Base-by-base conservation (phyloP, 2,113 vertebrate genomes). In the Spea multiplicata region DNA sequence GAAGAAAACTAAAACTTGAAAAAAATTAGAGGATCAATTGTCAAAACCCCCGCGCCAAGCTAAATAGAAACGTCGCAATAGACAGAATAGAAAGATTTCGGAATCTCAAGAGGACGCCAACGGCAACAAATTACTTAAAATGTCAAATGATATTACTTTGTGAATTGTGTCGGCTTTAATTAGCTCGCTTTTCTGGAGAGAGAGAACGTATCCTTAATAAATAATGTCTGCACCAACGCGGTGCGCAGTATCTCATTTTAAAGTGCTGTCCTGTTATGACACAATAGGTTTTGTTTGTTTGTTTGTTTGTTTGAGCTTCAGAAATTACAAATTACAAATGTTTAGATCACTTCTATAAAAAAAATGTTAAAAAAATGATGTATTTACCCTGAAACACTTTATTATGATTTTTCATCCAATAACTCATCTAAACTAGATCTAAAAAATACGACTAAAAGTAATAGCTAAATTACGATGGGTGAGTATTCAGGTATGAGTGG, bases 71-170 rank as follows among this genome's bases (percentile, higher is more conserved):
- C 67, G 66, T 48, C n/a, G 64, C 64, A 14, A 61, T 49, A 30
- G 30, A n/a, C 64, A 67, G 71, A 73, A 50, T 30, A 64, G 71
- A 30, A 44, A 30, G 45, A 6, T 69, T 8, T 6, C 3, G 10
- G 14, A 5, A 16, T 59, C 71, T 61, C 71, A 1, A 48, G 77
- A 73, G 77, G 10, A 71, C 50, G 49, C 49, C 14, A 0, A 44
- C 17, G 48, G 73, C 62, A 66, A 73, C 45, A 59, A 73, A 48
- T 73, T 57, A 57, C 49, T 14, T 46, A 62, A 80, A 80, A 80
- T 80, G 77, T 80, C 64, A 80, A 9, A 73, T 57, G 50, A 80
- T 80, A 80, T 80, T 80, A 80, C 50, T 61, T 57, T 69, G 52
- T 73, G 64, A 67, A 59, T 66, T 46, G 62, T 64, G 76, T 53